These are phyloP conservation scores for Stegostoma tigrinum DNA, from an alignment of 2,113 vertebrate genomes.

Conservation along the genomic window DNA sequence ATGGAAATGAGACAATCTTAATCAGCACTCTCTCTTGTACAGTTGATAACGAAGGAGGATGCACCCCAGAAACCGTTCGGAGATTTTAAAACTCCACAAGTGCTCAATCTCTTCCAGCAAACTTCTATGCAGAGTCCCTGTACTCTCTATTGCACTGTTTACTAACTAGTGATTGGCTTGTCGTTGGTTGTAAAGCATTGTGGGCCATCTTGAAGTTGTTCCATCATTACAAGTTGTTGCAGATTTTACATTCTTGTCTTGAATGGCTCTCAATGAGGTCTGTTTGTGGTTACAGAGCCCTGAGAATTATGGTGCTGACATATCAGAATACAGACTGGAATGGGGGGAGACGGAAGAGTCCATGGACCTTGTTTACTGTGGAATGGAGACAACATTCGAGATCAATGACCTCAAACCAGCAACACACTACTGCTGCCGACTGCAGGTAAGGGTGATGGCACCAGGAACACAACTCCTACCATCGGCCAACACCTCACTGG, in stretches of 20 bases:
- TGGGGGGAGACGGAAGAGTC: constrained; percentile 85
- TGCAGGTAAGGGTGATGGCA: constrained; percentile 58
- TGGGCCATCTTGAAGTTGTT: background rate
- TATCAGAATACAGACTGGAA: constrained; percentile 88
- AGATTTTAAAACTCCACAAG: no score
- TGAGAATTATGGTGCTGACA: constrained; percentile 82
- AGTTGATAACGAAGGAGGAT: no score
- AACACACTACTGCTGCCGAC: constrained; percentile 78
- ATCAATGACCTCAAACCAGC: constrained; percentile 74
- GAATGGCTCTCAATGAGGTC: background rate
- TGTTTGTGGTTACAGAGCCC: constrained; percentile 68
- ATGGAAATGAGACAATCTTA: no score
- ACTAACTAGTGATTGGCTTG: background rate
- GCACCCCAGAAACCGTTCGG: no score
- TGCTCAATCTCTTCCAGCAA: no score
- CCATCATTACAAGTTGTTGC: background rate
- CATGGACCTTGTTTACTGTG: constrained; percentile 75
- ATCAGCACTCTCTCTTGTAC: no score
- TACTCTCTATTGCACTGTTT: background rate
- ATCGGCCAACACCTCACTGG: background rate
- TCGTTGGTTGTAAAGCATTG: background rate
- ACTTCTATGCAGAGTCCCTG: background rate
- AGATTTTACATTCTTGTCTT: background rate
- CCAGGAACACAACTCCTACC: background rate
- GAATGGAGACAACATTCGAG: constrained; percentile 73